Conservation (phyloP, 2,888 invertebrate species). For the Crepidodera aurea region DNA sequence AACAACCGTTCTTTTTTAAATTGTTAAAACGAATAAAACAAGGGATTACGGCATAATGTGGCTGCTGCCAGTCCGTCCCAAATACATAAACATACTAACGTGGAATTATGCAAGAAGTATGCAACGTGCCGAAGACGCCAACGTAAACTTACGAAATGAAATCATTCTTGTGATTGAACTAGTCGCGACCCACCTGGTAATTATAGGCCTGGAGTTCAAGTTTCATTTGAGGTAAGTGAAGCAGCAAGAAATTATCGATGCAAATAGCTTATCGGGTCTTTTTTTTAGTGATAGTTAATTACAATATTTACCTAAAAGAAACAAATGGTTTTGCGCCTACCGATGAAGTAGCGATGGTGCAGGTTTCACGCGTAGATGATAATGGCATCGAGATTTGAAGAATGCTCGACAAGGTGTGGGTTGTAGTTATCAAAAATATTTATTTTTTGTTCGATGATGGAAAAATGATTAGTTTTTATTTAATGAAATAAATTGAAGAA, state of each 20-base stretch:
- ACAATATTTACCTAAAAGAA: slow-evolving; percentile 2
- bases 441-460: no score
- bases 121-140: slow-evolving; percentile 41
- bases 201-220: slow-evolving; percentile 22
- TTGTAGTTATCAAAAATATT: no score
- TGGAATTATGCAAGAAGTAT: slow-evolving; percentile 33
- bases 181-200: slow-evolving; percentile 27
- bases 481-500: no score
- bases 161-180: slow-evolving; percentile 18
- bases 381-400: no score
- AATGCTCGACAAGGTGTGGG: no score
- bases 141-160: slow-evolving; percentile 33
- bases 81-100: slow-evolving; percentile 27
- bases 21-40: no score
- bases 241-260: slow-evolving; percentile 24
- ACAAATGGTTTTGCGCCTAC: slow-evolving; percentile 1
- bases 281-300: slow-evolving; percentile 12
- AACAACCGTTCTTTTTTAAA: no score
- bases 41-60: neutral
- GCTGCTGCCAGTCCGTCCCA: slow-evolving; percentile 8
- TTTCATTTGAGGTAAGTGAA: slow-evolving; percentile 24
- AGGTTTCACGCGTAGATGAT: neutral
- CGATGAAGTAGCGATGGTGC: neutral
- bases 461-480: no score
- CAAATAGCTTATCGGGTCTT: slow-evolving; percentile 11